Conservation (phyloP, 2,888 invertebrate genomes). For the Drosophila neonasuta region DNA sequence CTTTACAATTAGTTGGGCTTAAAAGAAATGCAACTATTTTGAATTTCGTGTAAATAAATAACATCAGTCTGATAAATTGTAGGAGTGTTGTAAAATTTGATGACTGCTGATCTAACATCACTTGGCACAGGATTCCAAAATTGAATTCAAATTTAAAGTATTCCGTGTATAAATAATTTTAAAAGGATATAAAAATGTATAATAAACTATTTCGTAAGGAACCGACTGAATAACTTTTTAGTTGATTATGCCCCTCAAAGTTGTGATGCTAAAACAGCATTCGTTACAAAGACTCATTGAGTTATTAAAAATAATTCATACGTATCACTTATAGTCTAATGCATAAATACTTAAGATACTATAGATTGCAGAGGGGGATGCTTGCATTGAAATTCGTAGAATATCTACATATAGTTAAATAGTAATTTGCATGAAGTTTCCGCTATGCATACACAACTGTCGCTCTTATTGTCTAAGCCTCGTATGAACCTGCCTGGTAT, state of each 20-base stretch:
- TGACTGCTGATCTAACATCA: slow-evolving; percentile 29
- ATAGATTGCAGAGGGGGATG: slow-evolving; percentile 33
- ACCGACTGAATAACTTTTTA: too few species aligned
- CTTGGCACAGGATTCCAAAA: slow-evolving; percentile 10
- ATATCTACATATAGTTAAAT: slow-evolving; percentile 19
- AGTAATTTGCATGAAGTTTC: slow-evolving; percentile 28
- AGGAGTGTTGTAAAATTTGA: slow-evolving; percentile 29
- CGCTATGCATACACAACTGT: slow-evolving; percentile 55
- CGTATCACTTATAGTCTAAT: slow-evolving; percentile 25
- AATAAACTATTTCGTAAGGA: too few species aligned
- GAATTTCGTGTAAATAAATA: slow-evolving; percentile 53
- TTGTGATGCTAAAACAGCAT: slow-evolving; percentile 26
- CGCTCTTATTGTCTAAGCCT: slow-evolving; percentile 75
- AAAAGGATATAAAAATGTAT: too few species aligned
- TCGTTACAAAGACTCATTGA: slow-evolving; percentile 3
- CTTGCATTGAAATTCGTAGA: slow-evolving; percentile 57
- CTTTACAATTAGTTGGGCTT: slow-evolving; percentile 44
- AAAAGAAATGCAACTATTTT: slow-evolving; percentile 44
- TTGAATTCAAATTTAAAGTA: not conserved
- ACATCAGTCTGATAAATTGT: slow-evolving; percentile 63
- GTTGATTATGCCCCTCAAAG: not conserved
- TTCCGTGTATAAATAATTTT: too few species aligned
- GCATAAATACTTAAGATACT: slow-evolving; percentile 55
- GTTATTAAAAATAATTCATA: slow-evolving; percentile 6
- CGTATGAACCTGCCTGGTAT: slow-evolving; percentile 30